phyloP scores from a whole-genome alignment of 2,797 vertebrate species.

The Pygocentrus nattereri region DNA sequence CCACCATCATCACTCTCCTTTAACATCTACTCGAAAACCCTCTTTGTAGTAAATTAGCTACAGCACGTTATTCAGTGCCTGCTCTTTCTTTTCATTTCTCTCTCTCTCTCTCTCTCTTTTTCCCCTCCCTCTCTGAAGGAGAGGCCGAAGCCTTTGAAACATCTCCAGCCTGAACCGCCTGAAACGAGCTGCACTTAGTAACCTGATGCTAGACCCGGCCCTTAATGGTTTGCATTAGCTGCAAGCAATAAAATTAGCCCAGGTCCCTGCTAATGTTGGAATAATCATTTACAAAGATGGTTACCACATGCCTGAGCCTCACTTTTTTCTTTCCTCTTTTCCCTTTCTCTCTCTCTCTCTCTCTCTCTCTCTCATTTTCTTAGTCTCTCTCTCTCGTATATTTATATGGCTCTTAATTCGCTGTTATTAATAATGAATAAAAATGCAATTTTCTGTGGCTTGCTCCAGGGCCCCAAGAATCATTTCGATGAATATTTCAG shows the following conservation, averaged over 20 bases:
- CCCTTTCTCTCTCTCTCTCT: slow-evolving; percentile 70
- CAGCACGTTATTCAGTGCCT: slow-evolving; percentile 42
- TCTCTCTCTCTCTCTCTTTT: slow-evolving; percentile 22
- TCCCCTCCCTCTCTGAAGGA: slow-evolving; percentile 47
- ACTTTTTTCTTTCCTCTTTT: slow-evolving; percentile 61
- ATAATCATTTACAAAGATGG: slow-evolving; percentile 99
- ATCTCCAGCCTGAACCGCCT: slow-evolving; percentile 66
- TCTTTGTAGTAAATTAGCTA: slow-evolving; percentile 65
- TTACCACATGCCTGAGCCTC: slow-evolving; percentile 91
- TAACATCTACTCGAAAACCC: slow-evolving; percentile 46
- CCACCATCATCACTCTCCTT: slow-evolving; percentile 61
- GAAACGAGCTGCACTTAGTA: slow-evolving; percentile 77
- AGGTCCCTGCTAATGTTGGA: slow-evolving; percentile 87
- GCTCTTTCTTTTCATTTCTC: slow-evolving; percentile 47
- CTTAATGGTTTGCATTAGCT: slow-evolving; percentile 93
- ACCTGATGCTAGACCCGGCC: slow-evolving; percentile 76
- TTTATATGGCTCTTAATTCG: slow-evolving; percentile 89
- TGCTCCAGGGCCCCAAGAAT: slow-evolving; percentile 92
- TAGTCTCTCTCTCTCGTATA: slow-evolving; percentile 47
- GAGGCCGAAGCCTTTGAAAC: slow-evolving; percentile 69
- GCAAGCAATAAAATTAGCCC: slow-evolving; percentile 90
- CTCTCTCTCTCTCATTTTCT: slow-evolving; percentile 18
- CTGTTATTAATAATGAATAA: slow-evolving; percentile 99
- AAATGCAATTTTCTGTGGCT: slow-evolving; percentile 94
- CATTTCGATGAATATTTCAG: slow-evolving; percentile 99